Conservation (phyloP, 2,113 vertebrate species). For the Parus major region DNA sequence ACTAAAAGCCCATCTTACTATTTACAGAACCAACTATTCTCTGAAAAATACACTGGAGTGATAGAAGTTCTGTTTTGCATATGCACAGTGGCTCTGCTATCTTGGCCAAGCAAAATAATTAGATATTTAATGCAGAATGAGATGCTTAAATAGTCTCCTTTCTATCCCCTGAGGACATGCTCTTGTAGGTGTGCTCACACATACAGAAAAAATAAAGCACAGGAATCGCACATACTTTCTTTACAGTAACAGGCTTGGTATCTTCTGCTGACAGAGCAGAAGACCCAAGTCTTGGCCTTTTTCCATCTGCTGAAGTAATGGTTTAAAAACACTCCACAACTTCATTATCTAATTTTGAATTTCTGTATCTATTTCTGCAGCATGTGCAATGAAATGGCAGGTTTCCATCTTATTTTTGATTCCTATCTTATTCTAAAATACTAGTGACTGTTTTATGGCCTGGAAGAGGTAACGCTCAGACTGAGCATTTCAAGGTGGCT, state of each 20-base stretch:
- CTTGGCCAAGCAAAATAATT: background rate
- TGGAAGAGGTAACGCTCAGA: background rate
- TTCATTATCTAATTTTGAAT: constrained; percentile 24
- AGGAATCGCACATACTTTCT: fast-evolving
- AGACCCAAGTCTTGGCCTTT: background rate
- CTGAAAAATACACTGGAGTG: background rate
- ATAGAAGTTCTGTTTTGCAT: background rate
- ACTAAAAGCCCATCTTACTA: background rate
- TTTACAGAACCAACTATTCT: background rate
- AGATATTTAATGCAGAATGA: background rate
- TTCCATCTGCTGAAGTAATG: constrained; percentile 40
- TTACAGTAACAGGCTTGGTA: background rate
- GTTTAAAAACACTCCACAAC: background rate
- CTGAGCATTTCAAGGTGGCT: constrained; percentile 28
- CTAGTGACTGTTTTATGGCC: constrained; percentile 14
- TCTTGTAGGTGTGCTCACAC: background rate
- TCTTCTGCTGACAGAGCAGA: background rate
- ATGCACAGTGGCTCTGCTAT: background rate
- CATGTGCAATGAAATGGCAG: constrained; percentile 37
- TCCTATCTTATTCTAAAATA: constrained; percentile 6
- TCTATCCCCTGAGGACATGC: background rate
- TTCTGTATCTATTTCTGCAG: background rate
- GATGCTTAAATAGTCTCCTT: background rate
- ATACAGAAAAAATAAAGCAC: background rate
- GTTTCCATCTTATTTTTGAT: constrained; percentile 37